These are phyloP conservation scores for Ancistrus triradiatus DNA, from an alignment of 2,113 vertebrate species.

Conservation along the genomic window DNA sequence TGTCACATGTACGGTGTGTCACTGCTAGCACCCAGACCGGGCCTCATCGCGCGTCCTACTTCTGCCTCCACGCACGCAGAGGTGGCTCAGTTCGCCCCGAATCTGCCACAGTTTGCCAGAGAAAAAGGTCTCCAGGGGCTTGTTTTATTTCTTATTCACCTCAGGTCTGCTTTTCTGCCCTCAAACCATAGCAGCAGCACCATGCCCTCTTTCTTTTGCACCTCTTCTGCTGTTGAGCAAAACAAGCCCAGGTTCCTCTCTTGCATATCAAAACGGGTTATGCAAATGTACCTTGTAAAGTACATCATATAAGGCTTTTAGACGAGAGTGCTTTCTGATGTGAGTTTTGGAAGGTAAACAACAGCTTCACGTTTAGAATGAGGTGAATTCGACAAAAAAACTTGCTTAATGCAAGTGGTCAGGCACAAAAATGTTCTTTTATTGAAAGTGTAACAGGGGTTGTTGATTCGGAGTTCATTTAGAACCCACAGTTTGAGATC, in stretches of 20 bases:
- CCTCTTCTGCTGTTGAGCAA: background rate
- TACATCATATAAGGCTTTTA: conserved; percentile 28
- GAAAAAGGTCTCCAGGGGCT: conserved; percentile 44
- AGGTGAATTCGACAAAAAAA: background rate
- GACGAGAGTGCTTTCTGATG: conserved; percentile 5
- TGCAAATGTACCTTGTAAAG: conserved; percentile 34
- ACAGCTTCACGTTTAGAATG: background rate
- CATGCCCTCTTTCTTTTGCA: conserved; percentile 5
- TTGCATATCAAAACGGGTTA: background rate
- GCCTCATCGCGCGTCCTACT: conserved; percentile 34
- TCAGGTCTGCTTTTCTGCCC: background rate
- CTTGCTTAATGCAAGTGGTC: background rate
- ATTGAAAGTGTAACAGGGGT: too few species aligned
- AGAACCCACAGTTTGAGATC: too few species aligned
- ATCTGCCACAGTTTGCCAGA: conserved; percentile 57
- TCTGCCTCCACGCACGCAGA: conserved; percentile 44
- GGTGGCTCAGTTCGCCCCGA: conserved; percentile 52
- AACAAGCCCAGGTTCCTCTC: background rate
- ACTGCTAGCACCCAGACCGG: conserved; percentile 15
- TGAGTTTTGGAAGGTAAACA: background rate
- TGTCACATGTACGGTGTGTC: too few species aligned
- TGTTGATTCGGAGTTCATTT: too few species aligned
- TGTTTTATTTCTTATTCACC: conserved; percentile 27
- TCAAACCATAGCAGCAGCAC: background rate
- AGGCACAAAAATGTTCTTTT: too few species aligned